A percentile compares a stretch with the other conserved stretches of the same genome.
Conservation (phyloP, 92 coral and sea anemone species). For the Chrysogorgia sp. region DNA sequence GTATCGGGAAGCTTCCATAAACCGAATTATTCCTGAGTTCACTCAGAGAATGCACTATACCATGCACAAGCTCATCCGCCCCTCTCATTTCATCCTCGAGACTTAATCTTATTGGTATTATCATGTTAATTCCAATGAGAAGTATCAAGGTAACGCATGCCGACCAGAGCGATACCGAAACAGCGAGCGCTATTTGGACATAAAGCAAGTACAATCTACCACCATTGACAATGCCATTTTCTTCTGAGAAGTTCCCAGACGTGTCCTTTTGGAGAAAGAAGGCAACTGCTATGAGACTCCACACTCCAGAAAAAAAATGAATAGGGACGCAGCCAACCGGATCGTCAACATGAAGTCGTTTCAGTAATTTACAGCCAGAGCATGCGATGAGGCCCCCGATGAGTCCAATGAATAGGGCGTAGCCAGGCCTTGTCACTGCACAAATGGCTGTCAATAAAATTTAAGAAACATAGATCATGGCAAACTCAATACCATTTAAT, state of each 20-base stretch:
- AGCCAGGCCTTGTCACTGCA: constrained; percentile 58
- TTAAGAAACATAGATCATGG: neutral
- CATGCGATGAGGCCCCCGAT: constrained; percentile 62
- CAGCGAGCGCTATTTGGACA: constrained; percentile 58
- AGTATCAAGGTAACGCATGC: constrained; percentile 56
- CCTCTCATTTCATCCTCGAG: constrained; percentile 79
- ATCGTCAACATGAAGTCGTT: constrained; percentile 62
- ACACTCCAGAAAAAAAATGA: constrained; percentile 70
- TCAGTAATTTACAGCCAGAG: constrained; percentile 50
- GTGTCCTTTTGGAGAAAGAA: constrained; percentile 68
- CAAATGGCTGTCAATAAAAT: constrained; percentile 52
- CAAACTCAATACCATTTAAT: neutral
- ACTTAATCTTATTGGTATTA: constrained; percentile 66
- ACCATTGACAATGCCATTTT: constrained; percentile 63
- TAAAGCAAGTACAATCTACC: constrained; percentile 78
- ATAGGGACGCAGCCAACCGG: constrained; percentile 79
- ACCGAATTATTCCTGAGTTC: neutral
- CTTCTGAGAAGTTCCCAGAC: constrained; percentile 56
- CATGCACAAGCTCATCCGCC: constrained; percentile 81
- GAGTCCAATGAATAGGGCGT: constrained; percentile 53
- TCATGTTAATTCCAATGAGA: constrained; percentile 54
- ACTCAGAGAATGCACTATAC: constrained; percentile 19
- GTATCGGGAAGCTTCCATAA: neutral
- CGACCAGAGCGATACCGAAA: constrained; percentile 63
- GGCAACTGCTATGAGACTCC: constrained; percentile 87